Evolutionary conservation across 1,140 invertebrate species (phyloP).

Genomic region (Eueides isabella): DNA sequence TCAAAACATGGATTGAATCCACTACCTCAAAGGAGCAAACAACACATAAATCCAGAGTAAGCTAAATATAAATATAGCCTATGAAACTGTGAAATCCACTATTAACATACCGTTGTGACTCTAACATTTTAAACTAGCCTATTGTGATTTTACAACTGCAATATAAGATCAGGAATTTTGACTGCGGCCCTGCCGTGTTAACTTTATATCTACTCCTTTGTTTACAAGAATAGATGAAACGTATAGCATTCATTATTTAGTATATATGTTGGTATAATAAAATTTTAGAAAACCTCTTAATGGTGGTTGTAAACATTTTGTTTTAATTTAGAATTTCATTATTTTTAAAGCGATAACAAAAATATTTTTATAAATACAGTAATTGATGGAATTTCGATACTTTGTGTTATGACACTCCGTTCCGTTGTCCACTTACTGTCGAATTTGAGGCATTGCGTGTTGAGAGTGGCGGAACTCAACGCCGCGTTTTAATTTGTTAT

Average conservation of each 20-base stretch:
- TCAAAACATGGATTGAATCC: too few species aligned
- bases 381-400: too few species aligned
- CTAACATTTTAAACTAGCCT: not conserved
- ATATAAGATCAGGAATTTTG: not conserved
- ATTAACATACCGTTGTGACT: not conserved
- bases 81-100: not conserved
- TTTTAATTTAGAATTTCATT: not conserved
- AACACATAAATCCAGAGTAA: too few species aligned
- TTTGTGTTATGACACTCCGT: too few species aligned
- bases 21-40: too few species aligned
- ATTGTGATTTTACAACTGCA: not conserved
- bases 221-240: slow-evolving; percentile 1
- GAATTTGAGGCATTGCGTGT: too few species aligned
- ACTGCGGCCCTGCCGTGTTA: not conserved
- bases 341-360: too few species aligned
- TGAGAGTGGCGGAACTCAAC: too few species aligned
- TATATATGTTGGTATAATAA: not conserved
- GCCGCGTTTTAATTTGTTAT: too few species aligned
- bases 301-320: not conserved
- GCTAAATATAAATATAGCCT: not conserved
- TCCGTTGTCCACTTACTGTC: too few species aligned
- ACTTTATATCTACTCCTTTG: not conserved
- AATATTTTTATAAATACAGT: too few species aligned
- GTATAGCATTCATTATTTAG: not conserved
- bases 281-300: not conserved